Base-by-base conservation (phyloP, 2,797 vertebrate species). In the Sternarchorhynchus goeldii region DNA sequence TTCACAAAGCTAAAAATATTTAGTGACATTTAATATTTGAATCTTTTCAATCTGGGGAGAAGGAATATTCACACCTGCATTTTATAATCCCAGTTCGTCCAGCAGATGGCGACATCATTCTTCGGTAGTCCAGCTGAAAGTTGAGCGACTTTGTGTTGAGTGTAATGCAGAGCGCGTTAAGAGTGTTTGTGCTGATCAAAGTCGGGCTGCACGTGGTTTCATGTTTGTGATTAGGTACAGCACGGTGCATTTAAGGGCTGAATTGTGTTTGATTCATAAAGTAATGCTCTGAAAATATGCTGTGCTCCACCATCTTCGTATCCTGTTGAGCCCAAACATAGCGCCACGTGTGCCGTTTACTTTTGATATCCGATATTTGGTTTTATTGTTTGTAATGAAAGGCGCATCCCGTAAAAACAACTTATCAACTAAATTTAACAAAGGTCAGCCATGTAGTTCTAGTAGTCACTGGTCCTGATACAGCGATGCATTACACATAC, bases 81-180 rank as follows among this genome's bases (percentile, higher is more conserved):
- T 17, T 76, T 20, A 8, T 20, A 65, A 78, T 76, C 62, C 8
- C 2, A 4, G 14, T 3, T 36, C 6, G 5, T 29, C 77, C 78
- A 83, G 86, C 74, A 88, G 80, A 56, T 83, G 85, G 75, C 31
- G 14, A 31, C 64, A 80, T 34, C 64, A 18, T 55, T 81, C 87
- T 82, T 66, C 60, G 18, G 56, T 74, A 58, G 25, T 25, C 25
- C 25, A 25, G 17, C 45, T 75, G 1, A 41, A 57, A 25, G 20
- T 25, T 7, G n/a, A 69, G 67, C 41, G 58, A 20, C 39, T 74
- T 74, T 63, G 12, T 20, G 25, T 7, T 32, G 39, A 16, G 17
- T 32, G 25, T 41, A 53, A n/a, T 5, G 25, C 68, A n/a, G 18
- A n/a, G 2, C 45, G 17, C 25, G 66, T 53, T 25, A 17, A 67